phyloP scores from a whole-genome alignment of 1,140 invertebrate genomes.

The Pemphigus obesinymphae region DNA sequence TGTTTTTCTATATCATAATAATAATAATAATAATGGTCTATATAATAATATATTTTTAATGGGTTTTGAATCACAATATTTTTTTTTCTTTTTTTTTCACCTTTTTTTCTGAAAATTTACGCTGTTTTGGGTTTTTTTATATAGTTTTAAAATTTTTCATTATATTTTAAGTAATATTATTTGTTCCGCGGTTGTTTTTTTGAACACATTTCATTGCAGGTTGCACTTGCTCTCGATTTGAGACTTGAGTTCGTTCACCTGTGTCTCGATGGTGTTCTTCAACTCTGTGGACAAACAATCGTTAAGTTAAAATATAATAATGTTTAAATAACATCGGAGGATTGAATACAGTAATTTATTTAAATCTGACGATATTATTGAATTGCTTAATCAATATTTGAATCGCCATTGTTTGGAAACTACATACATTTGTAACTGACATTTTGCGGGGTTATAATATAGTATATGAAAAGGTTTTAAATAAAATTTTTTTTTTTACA shows the following conservation, averaged over 20 bases:
- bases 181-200: not conserved
- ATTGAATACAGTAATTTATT: too few relatives aligned
- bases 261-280: slow-evolving; percentile 90
- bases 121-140: slow-evolving; percentile 6
- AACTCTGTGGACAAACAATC: slow-evolving; percentile 68
- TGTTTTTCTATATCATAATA: slow-evolving; percentile 5
- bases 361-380: too few relatives aligned
- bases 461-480: too few relatives aligned
- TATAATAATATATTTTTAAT: slow-evolving; percentile 3
- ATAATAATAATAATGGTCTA: slow-evolving; percentile 2
- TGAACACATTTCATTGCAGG: slow-evolving; percentile 66
- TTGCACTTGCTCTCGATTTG: slow-evolving; percentile 91
- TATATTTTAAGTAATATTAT: not conserved
- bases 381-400: too few relatives aligned
- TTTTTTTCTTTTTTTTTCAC: not conserved
- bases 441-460: too few relatives aligned
- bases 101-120: not conserved
- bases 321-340: too few relatives aligned
- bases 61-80: slow-evolving; percentile 15
- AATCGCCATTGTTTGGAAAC: too few relatives aligned
- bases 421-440: too few relatives aligned
- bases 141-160: not conserved
- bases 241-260: slow-evolving; percentile 89
- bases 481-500: too few relatives aligned
- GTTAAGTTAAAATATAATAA: slow-evolving; percentile 49